A percentile compares a stretch with the other conserved stretches of the same genome.
Conservation (phyloP, 1,140 invertebrate species). For the Pseudomyrmex gracilis region DNA sequence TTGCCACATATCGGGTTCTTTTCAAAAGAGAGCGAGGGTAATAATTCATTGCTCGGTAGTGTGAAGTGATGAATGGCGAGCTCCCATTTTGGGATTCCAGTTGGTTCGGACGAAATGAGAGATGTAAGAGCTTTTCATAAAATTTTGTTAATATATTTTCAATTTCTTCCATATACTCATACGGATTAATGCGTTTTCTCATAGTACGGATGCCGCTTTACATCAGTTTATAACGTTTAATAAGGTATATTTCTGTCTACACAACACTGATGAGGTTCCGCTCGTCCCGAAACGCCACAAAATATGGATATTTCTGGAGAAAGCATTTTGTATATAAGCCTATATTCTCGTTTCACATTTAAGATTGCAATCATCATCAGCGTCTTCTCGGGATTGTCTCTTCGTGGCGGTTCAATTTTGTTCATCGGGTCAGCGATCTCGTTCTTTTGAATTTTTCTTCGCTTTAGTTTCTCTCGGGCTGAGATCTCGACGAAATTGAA, state of each 20-base stretch:
- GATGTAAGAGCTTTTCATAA: constrained; percentile 26
- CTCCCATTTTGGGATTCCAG: too few relatives aligned
- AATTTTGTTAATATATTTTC: constrained; percentile 73
- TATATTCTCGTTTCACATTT: constrained; percentile 11
- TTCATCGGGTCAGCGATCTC: not conserved
- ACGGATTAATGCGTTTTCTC: constrained; percentile 54
- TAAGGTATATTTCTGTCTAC: constrained; percentile 64
- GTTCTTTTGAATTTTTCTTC: constrained; percentile 3
- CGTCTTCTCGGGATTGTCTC: constrained; percentile 15
- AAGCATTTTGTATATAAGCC: constrained; percentile 47
- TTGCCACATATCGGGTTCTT: too few relatives aligned
- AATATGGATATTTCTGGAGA: constrained; percentile 40
- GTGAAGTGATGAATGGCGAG: too few relatives aligned
- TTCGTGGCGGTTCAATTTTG: constrained; percentile 11
- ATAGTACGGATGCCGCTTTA: constrained; percentile 74
- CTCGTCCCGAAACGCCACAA: constrained; percentile 56
- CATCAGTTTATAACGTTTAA: constrained; percentile 70
- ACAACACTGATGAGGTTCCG: constrained; percentile 69
- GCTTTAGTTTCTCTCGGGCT: not conserved
- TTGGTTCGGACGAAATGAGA: too few relatives aligned
- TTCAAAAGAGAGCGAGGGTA: constrained; percentile 47
- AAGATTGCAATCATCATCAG: not conserved
- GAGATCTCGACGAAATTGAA: constrained; percentile 2
- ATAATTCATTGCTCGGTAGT: too few relatives aligned
- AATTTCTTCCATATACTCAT: constrained; percentile 48